A percentile compares a stretch with the other conserved stretches of the same genome.
Evolutionary conservation across 2,113 vertebrate species (phyloP).

Genomic region (Anser cygnoides): DNA sequence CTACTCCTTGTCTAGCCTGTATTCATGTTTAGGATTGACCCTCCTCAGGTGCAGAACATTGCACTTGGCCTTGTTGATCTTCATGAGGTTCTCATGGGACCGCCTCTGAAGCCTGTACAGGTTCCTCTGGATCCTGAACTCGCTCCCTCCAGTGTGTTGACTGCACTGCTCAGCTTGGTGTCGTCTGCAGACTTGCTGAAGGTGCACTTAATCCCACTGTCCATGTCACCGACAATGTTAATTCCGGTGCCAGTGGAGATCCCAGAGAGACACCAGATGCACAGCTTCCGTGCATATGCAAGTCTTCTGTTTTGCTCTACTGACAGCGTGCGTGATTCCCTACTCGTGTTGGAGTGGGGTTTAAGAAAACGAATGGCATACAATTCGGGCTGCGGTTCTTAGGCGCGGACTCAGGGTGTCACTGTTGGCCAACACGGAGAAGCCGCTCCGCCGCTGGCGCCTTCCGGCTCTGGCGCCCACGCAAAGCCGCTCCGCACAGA

Average conservation of each 20-base stretch:
- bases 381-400: background rate
- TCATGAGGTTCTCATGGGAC: background rate
- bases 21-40: background rate
- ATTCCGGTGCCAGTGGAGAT: background rate
- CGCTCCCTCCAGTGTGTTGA: background rate
- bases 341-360: accelerated
- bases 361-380: background rate
- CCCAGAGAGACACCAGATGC: background rate
- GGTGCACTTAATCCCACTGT: background rate
- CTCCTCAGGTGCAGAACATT: background rate
- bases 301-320: accelerated
- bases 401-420: slow-evolving; percentile 32
- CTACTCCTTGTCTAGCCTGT: background rate
- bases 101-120: background rate
- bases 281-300: background rate
- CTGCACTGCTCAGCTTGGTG: background rate
- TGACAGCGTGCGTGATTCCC: background rate
- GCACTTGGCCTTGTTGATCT: background rate
- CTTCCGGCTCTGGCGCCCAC: background rate
- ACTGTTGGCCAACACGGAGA: slow-evolving; percentile 6
- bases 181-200: background rate
- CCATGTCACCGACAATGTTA: background rate
- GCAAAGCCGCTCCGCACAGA: background rate
- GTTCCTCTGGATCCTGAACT: background rate
- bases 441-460: background rate